Conservation (phyloP, 2,797 vertebrate genomes). For the Dallia pectoralis region DNA sequence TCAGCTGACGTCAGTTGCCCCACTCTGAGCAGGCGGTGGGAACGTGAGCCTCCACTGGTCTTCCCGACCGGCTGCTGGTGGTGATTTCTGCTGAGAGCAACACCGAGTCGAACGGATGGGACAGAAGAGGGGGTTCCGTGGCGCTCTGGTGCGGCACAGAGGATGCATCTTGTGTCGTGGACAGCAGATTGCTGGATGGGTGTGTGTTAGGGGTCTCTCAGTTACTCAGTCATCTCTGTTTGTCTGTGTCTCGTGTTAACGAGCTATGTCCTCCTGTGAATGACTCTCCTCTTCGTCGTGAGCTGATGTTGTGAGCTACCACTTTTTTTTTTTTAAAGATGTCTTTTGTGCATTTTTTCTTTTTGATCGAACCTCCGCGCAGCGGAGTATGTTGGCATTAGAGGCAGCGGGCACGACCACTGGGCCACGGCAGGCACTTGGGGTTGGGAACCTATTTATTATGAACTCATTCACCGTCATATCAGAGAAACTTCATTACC, state of each 20-base stretch:
- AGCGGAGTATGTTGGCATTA: too few relatives aligned
- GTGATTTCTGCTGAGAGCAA: constrained; percentile 62
- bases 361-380: too few relatives aligned
- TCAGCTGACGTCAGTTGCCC: neutral
- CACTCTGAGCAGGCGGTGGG: constrained; percentile 60
- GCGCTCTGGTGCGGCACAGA: constrained; percentile 23
- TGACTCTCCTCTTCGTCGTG: too few relatives aligned
- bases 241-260: neutral
- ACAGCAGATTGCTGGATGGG: constrained; percentile 49
- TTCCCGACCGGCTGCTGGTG: constrained; percentile 55
- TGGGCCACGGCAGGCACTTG: too few relatives aligned
- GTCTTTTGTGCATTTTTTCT: too few relatives aligned
- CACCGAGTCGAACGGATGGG: constrained; percentile 8
- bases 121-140: constrained; percentile 26
- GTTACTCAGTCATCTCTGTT: too few relatives aligned
- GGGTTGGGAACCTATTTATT: too few relatives aligned
- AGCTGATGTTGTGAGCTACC: too few relatives aligned
- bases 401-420: too few relatives aligned
- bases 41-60: constrained; percentile 67
- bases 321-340: too few relatives aligned
- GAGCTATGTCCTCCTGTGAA: neutral
- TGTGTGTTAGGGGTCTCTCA: too few relatives aligned
- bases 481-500: neutral
- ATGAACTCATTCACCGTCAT: neutral
- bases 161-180: constrained; percentile 47